These are phyloP conservation scores for Brenthis daphne DNA, from an alignment of 2,888 invertebrate genomes.

Conservation along the genomic window DNA sequence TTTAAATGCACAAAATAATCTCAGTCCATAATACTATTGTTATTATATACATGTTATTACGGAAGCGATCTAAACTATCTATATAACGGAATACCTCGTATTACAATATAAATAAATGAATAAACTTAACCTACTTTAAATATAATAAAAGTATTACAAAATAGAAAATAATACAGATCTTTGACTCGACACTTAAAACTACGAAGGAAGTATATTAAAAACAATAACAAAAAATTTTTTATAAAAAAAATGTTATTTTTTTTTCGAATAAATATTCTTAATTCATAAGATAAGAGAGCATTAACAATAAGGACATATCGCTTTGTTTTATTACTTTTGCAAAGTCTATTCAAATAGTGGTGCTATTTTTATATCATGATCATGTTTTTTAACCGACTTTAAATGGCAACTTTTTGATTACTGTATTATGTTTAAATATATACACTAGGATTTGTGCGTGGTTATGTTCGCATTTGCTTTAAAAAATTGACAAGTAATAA, in stretches of 20 bases:
- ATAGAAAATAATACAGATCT: constrained; percentile 82
- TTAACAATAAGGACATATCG: constrained; percentile 45
- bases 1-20: constrained; percentile 77
- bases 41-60: constrained; percentile 64
- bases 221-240: constrained; percentile 63
- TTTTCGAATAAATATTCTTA: constrained; percentile 76
- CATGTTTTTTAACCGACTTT: background rate
- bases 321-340: background rate
- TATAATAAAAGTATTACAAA: constrained; percentile 79
- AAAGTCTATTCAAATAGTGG: too few species aligned
- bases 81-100: constrained; percentile 80
- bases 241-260: constrained; percentile 25
- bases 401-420: constrained; percentile 8
- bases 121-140: constrained; percentile 69
- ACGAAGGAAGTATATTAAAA: constrained; percentile 69
- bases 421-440: background rate
- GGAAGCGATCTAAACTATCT: constrained; percentile 68
- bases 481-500: too few species aligned
- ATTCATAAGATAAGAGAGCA: constrained; percentile 70
- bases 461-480: background rate
- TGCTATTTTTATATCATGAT: too few species aligned
- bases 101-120: constrained; percentile 71
- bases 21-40: constrained; percentile 75
- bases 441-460: constrained; percentile 4
- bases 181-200: constrained; percentile 78